Evolutionary conservation across 2,113 vertebrate genomes (phyloP).

Genomic region (Ursus arctos): DNA sequence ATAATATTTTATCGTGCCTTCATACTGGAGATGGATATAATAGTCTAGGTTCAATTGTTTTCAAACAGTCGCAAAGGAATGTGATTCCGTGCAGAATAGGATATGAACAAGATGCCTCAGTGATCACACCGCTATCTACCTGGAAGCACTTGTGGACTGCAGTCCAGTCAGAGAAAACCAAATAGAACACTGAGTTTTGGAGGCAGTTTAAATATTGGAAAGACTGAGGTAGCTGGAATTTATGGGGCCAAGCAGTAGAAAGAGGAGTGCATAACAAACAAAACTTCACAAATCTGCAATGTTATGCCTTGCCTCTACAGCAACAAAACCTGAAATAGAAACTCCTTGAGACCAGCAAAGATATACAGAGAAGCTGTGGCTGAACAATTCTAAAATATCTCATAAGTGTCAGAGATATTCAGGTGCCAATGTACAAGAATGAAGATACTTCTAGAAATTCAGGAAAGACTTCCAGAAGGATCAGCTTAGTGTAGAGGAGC

Average conservation of each 20-base stretch:
- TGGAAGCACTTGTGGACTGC: neutral
- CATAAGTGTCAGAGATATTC: neutral
- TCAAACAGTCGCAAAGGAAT: neutral
- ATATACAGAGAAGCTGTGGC: neutral
- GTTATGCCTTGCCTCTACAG: neutral
- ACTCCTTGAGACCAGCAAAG: neutral
- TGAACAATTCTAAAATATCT: neutral
- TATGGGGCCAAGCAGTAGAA: neutral
- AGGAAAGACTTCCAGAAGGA: neutral
- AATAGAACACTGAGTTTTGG: neutral
- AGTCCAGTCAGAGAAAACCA: neutral
- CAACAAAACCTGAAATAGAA: neutral
- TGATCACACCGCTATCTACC: neutral
- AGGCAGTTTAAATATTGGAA: neutral
- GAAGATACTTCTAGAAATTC: neutral
- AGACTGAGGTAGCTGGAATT: neutral
- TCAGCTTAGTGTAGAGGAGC: neutral
- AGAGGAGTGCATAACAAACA: neutral
- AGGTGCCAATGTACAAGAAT: neutral
- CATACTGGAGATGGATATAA: neutral
- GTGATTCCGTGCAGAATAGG: neutral
- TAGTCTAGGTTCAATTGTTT: neutral
- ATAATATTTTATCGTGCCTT: neutral
- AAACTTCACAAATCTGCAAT: neutral
- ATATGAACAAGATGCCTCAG: neutral